Evolutionary conservation across 2,888 invertebrate species (phyloP).

Genomic region (Archips crataeganus): DNA sequence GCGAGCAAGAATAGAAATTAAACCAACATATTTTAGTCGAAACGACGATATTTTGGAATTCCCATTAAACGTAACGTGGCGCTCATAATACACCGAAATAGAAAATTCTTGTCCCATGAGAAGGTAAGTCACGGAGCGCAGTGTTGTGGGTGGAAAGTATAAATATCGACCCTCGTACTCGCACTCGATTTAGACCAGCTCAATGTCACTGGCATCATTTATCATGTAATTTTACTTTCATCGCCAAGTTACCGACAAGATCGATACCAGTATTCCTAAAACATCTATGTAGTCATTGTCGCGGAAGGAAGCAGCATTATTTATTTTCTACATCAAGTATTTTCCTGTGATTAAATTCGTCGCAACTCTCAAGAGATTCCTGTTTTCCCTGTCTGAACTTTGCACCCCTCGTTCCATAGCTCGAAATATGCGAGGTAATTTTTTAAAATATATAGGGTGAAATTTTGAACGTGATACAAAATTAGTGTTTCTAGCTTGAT

Average conservation of each 20-base stretch:
- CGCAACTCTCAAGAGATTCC: conserved; percentile 11
- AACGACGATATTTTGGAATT: conserved; percentile 50
- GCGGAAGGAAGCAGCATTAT: conserved; percentile 32
- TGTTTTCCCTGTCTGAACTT: conserved; percentile 14
- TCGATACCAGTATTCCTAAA: conserved; percentile 16
- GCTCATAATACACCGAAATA: conserved; percentile 66
- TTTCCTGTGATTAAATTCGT: conserved; percentile 29
- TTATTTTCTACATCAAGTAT: conserved; percentile 13
- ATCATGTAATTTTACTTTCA: conserved; percentile 60
- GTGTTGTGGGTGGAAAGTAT: conserved; percentile 73
- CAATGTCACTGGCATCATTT: conserved; percentile 74
- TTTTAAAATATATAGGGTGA: too few species aligned
- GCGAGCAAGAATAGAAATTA: background rate
- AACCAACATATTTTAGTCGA: conserved; percentile 25
- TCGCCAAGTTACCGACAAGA: conserved; percentile 1
- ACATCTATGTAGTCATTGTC: conserved; percentile 6
- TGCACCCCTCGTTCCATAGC: background rate
- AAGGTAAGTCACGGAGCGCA: conserved; percentile 56
- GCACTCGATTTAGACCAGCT: conserved; percentile 67
- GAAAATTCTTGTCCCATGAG: conserved; percentile 71
- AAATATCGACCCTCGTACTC: conserved; percentile 73
- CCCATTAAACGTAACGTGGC: conserved; percentile 48
- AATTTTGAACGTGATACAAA: too few species aligned
- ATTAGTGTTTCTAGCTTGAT: too few species aligned
- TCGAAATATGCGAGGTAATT: background rate